Conservation (phyloP, 2,113 vertebrate genomes). For the Microtus montanus region DNA sequence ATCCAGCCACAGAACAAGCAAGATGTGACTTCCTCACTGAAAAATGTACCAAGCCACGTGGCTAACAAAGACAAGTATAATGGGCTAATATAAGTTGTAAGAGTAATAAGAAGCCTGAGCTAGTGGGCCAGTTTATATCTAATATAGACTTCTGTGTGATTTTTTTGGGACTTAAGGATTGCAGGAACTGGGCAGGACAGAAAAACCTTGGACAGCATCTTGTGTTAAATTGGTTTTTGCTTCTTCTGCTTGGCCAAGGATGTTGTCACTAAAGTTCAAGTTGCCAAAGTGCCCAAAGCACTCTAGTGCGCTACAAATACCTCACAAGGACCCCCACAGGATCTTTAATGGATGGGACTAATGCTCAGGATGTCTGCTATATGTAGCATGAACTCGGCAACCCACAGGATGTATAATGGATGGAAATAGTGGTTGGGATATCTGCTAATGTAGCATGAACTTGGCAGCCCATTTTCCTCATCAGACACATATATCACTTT, state of each 20-base stretch:
- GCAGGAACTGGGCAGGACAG: too few species aligned
- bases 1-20: too few species aligned
- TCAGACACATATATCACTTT: neutral
- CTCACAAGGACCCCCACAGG: neutral
- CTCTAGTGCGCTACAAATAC: neutral
- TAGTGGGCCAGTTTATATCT: too few species aligned
- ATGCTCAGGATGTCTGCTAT: neutral
- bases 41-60: too few species aligned
- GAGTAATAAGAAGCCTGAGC: too few species aligned
- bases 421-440: neutral
- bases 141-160: too few species aligned
- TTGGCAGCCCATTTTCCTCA: neutral
- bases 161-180: too few species aligned
- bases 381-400: neutral
- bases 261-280: neutral
- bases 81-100: too few species aligned
- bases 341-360: neutral
- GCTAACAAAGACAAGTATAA: too few species aligned
- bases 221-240: neutral
- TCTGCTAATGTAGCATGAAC: neutral
- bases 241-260: neutral
- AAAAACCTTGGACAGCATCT: too few species aligned
- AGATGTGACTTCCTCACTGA: too few species aligned
- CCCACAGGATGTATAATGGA: neutral
- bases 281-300: neutral